phyloP scores from a whole-genome alignment of 2,113 vertebrate genomes.

The Elaphurus davidianus region DNA sequence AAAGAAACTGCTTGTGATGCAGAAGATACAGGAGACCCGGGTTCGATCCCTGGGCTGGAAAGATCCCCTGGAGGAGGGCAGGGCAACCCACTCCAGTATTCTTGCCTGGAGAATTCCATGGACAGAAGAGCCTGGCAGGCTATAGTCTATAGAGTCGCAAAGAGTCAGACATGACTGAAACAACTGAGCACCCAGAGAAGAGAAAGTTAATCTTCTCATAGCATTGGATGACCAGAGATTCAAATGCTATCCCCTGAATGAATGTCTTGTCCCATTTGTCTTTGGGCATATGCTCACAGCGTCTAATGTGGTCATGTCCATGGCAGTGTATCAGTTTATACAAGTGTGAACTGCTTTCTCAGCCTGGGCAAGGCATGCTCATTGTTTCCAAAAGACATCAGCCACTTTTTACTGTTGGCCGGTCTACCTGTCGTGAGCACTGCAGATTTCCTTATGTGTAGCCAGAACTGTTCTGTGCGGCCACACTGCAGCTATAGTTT shows the following conservation, averaged over 20 bases:
- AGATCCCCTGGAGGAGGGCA: background rate
- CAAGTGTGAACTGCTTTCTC: background rate
- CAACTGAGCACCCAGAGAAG: background rate
- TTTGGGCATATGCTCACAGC: background rate
- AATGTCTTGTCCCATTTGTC: background rate
- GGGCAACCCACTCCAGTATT: background rate
- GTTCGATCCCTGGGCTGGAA: background rate
- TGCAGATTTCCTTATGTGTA: background rate
- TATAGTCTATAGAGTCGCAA: background rate
- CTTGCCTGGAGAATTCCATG: background rate
- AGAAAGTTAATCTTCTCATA: background rate
- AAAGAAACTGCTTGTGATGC: background rate
- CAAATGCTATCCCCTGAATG: background rate
- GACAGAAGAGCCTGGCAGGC: background rate
- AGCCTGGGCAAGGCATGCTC: background rate
- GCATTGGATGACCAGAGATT: background rate
- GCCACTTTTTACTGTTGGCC: background rate
- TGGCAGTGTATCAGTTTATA: background rate
- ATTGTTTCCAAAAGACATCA: background rate
- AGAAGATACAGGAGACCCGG: rapidly evolving
- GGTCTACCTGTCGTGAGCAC: background rate
- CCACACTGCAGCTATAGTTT: background rate
- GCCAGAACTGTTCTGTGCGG: background rate
- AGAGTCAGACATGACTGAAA: background rate
- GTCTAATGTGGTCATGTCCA: background rate